Evolutionary conservation across 2,113 vertebrate species (phyloP).

Genomic region (Pygoscelis antarcticus): DNA sequence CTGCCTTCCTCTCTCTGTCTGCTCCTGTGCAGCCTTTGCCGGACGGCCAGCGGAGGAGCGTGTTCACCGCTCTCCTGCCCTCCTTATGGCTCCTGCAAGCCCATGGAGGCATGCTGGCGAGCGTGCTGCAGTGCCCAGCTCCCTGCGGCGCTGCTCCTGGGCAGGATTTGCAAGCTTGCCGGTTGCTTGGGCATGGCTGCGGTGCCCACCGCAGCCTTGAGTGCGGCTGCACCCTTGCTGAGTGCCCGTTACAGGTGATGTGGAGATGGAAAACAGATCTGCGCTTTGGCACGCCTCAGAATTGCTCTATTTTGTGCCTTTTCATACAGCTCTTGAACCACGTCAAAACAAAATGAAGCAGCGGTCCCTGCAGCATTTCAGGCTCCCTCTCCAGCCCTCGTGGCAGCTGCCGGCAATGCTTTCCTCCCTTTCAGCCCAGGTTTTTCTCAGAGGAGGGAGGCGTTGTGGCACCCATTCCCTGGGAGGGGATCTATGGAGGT

Average conservation of each 20-base stretch:
- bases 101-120: fast-evolving
- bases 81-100: fast-evolving
- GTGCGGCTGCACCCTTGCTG: fast-evolving
- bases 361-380: not conserved
- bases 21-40: not conserved
- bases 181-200: fast-evolving
- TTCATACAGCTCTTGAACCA: not conserved
- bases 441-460: not conserved
- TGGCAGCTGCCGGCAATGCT: not conserved
- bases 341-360: not conserved
- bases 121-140: not conserved
- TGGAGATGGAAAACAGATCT: not conserved
- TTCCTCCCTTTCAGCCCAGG: not conserved
- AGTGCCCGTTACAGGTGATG: fast-evolving
- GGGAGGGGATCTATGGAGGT: not conserved
- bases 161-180: not conserved
- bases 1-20: not conserved
- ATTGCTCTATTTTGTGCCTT: not conserved
- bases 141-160: fast-evolving
- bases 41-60: not conserved
- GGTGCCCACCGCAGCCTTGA: not conserved
- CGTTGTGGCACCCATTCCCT: not conserved
- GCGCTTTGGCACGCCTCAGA: not conserved
- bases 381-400: not conserved
- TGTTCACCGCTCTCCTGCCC: not conserved